Percentiles rank a stretch among this genome's conserved stretches.
Evolutionary conservation across 1,140 invertebrate species (phyloP).

Genomic region (Dreissena polymorpha): DNA sequence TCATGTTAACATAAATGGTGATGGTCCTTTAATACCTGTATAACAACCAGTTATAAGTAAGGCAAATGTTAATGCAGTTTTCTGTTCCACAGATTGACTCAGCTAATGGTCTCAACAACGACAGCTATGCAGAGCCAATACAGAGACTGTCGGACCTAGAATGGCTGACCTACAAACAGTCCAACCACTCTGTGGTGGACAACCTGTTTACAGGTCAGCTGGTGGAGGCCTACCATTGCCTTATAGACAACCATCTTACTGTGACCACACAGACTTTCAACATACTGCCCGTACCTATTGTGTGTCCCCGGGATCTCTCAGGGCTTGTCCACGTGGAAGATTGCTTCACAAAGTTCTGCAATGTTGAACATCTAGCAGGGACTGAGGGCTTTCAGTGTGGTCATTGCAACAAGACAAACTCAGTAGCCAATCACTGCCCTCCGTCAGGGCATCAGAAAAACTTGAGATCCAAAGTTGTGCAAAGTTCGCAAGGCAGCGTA

Average conservation of each 20-base stretch:
- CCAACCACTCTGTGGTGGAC: slow-evolving; percentile 75
- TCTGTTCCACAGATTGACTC: slow-evolving; percentile 71
- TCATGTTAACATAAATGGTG: not conserved
- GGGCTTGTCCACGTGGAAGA: slow-evolving; percentile 73
- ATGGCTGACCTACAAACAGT: slow-evolving; percentile 76
- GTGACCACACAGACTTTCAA: slow-evolving; percentile 76
- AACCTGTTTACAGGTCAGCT: slow-evolving; percentile 76
- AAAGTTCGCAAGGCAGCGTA: slow-evolving; percentile 29
- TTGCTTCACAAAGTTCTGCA: slow-evolving; percentile 76
- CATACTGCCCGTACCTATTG: slow-evolving; percentile 75
- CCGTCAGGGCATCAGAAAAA: not conserved
- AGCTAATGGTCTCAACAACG: slow-evolving; percentile 75
- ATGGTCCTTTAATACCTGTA: not conserved
- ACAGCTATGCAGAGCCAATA: slow-evolving; percentile 76
- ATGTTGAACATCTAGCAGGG: slow-evolving; percentile 72
- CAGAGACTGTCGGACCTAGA: slow-evolving; percentile 77
- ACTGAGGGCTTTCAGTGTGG: slow-evolving; percentile 63
- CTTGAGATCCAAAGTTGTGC: not conserved
- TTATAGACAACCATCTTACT: slow-evolving; percentile 73
- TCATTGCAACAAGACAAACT: slow-evolving; percentile 35
- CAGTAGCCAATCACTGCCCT: no score
- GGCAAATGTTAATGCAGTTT: no score
- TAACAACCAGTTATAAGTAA: no score
- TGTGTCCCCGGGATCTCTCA: slow-evolving; percentile 62
- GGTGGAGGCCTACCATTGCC: slow-evolving; percentile 74